These are phyloP conservation scores for Tortricodes alternella DNA, from an alignment of 2,888 invertebrate species.

Conservation along the genomic window DNA sequence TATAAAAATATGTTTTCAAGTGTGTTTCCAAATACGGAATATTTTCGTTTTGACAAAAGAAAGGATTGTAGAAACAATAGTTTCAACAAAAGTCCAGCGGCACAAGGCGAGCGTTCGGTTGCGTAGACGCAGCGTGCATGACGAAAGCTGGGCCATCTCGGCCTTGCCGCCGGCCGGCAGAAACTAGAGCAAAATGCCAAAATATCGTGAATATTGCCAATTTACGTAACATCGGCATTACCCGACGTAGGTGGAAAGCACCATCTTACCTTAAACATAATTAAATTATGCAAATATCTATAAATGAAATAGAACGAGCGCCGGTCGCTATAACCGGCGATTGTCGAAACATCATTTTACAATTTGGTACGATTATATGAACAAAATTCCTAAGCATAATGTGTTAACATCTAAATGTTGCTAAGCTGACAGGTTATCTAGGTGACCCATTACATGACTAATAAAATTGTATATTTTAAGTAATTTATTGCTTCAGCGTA, in stretches of 20 bases:
- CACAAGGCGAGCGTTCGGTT: constrained; percentile 29
- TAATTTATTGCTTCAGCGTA: too few species aligned
- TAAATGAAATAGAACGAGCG: constrained; percentile 5
- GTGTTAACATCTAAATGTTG: too few species aligned
- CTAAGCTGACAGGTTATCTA: neutral
- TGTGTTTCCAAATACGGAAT: constrained; percentile 7
- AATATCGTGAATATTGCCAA: constrained; percentile 15
- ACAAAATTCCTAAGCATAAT: too few species aligned
- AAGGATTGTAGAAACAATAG: constrained; percentile 21
- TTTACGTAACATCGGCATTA: constrained; percentile 42
- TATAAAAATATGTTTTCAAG: constrained; percentile 5
- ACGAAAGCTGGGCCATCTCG: constrained; percentile 57
- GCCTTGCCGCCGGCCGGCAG: constrained; percentile 51
- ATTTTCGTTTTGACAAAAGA: constrained; percentile 25
- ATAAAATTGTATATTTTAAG: too few species aligned
- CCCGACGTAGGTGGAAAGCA: constrained; percentile 32
- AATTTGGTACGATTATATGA: constrained; percentile 1
- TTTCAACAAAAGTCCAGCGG: constrained; percentile 23
- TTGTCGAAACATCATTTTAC: constrained; percentile 13
- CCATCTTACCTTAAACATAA: constrained; percentile 11
- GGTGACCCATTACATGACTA: too few species aligned
- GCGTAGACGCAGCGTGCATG: constrained; percentile 45
- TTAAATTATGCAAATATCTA: constrained; percentile 18
- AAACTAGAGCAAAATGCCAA: constrained; percentile 47
- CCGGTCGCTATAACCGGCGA: neutral